Base-by-base conservation (phyloP, 2,888 invertebrate species). In the Cataglyphis cursor region DNA sequence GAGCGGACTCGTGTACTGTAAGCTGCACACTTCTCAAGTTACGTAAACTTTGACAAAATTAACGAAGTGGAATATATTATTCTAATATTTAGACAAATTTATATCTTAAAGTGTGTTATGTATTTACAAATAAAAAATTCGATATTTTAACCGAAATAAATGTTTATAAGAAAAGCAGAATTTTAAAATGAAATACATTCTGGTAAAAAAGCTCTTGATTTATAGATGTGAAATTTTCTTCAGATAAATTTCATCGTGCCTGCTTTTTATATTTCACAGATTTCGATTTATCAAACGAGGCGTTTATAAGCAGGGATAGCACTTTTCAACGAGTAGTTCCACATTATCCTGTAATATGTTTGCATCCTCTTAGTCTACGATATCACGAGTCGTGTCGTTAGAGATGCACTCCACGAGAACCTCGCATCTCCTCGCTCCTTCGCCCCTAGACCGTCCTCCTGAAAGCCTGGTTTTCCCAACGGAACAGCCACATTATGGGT, bases 401-500 rank as follows among this genome's bases (percentile, higher is more conserved):
- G 68, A 81, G 82, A 59, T 61, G 44, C 65, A 76, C 44, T 84
- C 48, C 31, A 31, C 66, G 51, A 72, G 61, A 59, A 48, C 44
- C 12, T 48, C 6, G 57, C n/a, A 44, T 68, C 51, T 44, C 38
- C 83, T 85, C 44, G 78, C 72, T 72, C 41, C 73, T 24, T 44
- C 38, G 1, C 51, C 59, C 68, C 70, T 57, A 21, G 72, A 80
- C 41, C 61, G 76, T 65, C 35, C 28, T 44, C 68, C 84, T 84
- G 80, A 89, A 87, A 90, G 85, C 87, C 70, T 90, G 84, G 81
- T 88, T 86, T 75, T 76, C 83, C 85, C 82, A 41, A 24, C 38
- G 83, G 83, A 68, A 82, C 81, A 85, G 70, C 75, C 87, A 76
- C 88, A 90, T 91, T 91, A 91, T 87, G 85, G 88, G 88, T 91